Evolutionary conservation across 1,140 invertebrate genomes (phyloP), one percentile per base, ranked within the genome.

Genomic region (Diploscapter pachys): DNA sequence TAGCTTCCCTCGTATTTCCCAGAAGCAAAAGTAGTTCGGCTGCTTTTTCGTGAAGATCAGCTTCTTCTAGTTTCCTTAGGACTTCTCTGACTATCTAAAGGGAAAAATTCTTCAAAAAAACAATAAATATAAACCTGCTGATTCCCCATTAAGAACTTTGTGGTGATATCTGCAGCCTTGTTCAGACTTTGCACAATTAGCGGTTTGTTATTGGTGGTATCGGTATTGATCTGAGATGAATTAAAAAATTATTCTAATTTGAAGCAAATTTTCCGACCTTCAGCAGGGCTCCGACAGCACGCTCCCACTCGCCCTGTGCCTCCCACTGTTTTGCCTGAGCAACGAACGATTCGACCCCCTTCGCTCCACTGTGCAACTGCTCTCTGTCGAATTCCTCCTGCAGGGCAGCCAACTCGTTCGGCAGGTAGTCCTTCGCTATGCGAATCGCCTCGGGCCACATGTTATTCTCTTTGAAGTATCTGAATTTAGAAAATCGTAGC

Each of bases 391-490:
- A 85, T 63, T 86, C 80, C 49, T 77, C 76, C 75, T 31, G 78
- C 87, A 96, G 81, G 50, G 91, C 89, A 11, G 90, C 89, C 64
- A 95, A 87, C 71, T 92, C 90, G 76, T 91, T 90, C 0, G 96
- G 96, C 4, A 95, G 86, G 83, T 98, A 97, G 84, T 98, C 94
- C 79, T 93, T 92, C 79, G 95, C 95, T 2, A 98, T 92, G 73
- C 94, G 89, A 54, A 97, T 88, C 0, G 96, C 96, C 84, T 99
- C 96, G 9, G 93, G 91, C 92, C 93, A 98, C 90, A 97, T 91
- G 49, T 91, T 92, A 85, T 88, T 89, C 78, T 91, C 90, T 89
- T 78, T 48, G 57, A 80, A 81, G 64, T 92, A 84, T 98, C 98
- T 83, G 93, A 66, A 73, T 4, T 61, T 8, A 66, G 52, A 11